phyloP scores from a whole-genome alignment of 2,797 vertebrate genomes.

The Triplophysa yarkandensis region DNA sequence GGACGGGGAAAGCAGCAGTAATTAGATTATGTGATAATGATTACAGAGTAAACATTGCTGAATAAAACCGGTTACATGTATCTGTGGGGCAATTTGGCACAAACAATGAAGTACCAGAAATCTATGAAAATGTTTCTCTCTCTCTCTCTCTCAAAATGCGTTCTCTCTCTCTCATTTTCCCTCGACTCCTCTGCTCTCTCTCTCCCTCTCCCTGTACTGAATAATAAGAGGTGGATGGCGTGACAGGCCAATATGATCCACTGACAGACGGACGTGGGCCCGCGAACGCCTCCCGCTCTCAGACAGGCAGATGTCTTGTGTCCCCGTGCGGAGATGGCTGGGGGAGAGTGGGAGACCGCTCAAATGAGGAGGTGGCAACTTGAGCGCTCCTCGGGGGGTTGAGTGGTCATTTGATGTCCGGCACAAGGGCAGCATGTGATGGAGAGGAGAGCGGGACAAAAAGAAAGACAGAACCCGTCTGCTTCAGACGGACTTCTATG shows the following conservation, averaged over 20 bases:
- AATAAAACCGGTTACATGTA: slow-evolving; percentile 57
- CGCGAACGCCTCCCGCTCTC: slow-evolving; percentile 79
- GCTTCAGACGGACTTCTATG: slow-evolving; percentile 68
- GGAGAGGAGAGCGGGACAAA: slow-evolving; percentile 73
- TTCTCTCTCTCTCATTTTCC: slow-evolving; percentile 15
- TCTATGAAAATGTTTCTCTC: slow-evolving; percentile 50
- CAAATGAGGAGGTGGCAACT: slow-evolving; percentile 93
- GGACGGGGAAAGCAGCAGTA: slow-evolving; percentile 67
- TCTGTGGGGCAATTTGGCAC: slow-evolving; percentile 62
- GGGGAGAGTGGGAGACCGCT: slow-evolving; percentile 87
- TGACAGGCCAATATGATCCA: slow-evolving; percentile 72
- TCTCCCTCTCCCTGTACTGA: slow-evolving; percentile 52
- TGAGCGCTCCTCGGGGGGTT: slow-evolving; percentile 93
- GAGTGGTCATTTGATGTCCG: slow-evolving; percentile 94
- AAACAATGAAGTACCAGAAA: slow-evolving; percentile 76
- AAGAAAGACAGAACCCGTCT: slow-evolving; percentile 78
- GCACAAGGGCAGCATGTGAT: slow-evolving; percentile 85
- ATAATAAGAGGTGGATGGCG: slow-evolving; percentile 75
- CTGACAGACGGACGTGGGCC: slow-evolving; percentile 80
- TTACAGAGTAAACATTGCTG: slow-evolving; percentile 69
- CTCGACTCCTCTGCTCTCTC: slow-evolving; percentile 6
- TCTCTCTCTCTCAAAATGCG: slow-evolving; percentile 4
- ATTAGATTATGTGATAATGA: slow-evolving; percentile 76
- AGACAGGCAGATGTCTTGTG: slow-evolving; percentile 98
- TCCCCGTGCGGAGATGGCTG: slow-evolving; percentile 79